Conservation (phyloP, 2,888 invertebrate species). For the Calameuta pallipes region DNA sequence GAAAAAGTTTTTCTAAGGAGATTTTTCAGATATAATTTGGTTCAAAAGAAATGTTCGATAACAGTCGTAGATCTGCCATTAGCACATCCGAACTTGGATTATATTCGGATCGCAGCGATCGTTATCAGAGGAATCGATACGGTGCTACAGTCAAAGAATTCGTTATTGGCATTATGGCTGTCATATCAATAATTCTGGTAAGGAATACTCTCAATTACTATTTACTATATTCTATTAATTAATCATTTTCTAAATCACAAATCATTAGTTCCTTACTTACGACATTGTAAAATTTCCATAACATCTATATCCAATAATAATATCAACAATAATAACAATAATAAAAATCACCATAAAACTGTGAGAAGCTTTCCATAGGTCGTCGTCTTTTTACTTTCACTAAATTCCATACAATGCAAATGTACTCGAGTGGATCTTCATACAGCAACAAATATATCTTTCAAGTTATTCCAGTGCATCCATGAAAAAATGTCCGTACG, state of each 20-base stretch:
- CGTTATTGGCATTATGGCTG: conserved; percentile 60
- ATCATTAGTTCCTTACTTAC: no score
- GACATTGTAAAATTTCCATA: no score
- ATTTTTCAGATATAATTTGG: no score
- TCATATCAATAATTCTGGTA: conserved; percentile 59
- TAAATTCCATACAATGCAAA: neutral
- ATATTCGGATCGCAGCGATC: conserved; percentile 59
- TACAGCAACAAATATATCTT: neutral
- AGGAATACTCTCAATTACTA: conserved; percentile 27
- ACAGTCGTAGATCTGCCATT: conserved; percentile 58
- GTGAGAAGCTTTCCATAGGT: neutral
- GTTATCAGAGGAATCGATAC: conserved; percentile 52
- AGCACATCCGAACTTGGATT: conserved; percentile 63
- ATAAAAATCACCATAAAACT: neutral
- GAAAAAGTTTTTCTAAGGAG: no score
- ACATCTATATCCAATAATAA: no score
- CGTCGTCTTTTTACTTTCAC: neutral
- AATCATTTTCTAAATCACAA: neutral
- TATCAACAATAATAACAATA: neutral
- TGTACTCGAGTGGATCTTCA: neutral
- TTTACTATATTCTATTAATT: conserved; percentile 21
- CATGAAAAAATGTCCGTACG: no score
- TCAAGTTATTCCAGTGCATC: no score
- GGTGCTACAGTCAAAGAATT: conserved; percentile 52
- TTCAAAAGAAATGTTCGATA: conserved; percentile 49